phyloP scores from a whole-genome alignment of 1,140 invertebrate genomes.

The Achroia grisella region DNA sequence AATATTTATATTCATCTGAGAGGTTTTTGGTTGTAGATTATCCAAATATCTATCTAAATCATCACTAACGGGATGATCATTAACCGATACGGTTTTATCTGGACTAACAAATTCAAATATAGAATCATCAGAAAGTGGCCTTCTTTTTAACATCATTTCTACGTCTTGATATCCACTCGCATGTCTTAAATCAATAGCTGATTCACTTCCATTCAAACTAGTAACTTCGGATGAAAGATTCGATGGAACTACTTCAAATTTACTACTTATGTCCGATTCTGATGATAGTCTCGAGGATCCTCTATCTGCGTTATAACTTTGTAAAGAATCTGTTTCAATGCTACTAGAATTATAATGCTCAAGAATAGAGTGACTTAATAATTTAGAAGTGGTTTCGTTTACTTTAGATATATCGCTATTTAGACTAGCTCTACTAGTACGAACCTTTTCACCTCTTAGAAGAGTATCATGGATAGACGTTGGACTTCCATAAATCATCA shows the following conservation, averaged over 20 bases:
- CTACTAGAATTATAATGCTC: constrained; percentile 56
- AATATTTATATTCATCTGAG: not conserved
- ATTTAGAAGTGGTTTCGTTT: constrained; percentile 27
- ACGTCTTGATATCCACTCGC: constrained; percentile 64
- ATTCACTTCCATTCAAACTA: constrained; percentile 56
- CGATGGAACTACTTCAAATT: constrained; percentile 61
- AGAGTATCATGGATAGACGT: constrained; percentile 73
- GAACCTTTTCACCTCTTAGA: constrained; percentile 66
- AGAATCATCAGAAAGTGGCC: constrained; percentile 81
- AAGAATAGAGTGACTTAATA: constrained; percentile 45
- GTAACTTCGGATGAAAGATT: constrained; percentile 55
- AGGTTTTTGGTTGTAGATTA: constrained; percentile 64
- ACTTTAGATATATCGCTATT: constrained; percentile 47
- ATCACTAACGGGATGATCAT: constrained; percentile 70
- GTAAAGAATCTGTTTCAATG: constrained; percentile 63
- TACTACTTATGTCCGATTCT: constrained; percentile 68
- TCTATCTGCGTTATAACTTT: constrained; percentile 66
- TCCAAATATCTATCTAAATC: constrained; percentile 80
- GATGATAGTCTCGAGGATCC: constrained; percentile 66
- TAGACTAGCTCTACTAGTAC: constrained; percentile 62
- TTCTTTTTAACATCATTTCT: constrained; percentile 79
- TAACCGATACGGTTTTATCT: constrained; percentile 72
- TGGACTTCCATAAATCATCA: constrained; percentile 71
- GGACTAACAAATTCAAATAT: constrained; percentile 78
- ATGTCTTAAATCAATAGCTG: constrained; percentile 73